Conservation (phyloP, 2,113 vertebrate species). For the Geococcyx californianus region DNA sequence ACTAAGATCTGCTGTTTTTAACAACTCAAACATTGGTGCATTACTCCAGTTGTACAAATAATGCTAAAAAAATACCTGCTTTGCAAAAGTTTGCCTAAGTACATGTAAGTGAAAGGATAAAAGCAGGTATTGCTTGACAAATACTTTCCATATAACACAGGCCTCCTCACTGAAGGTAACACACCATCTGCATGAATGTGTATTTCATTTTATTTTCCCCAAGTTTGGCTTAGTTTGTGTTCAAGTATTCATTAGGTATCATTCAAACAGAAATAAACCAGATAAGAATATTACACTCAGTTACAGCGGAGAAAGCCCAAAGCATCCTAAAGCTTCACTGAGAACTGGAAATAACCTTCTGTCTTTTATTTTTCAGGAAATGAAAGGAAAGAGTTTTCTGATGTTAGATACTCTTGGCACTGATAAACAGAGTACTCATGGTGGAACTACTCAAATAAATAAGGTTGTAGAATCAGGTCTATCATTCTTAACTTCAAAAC, state of each 20-base stretch:
- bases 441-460: neutral
- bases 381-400: neutral
- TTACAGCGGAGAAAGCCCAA: neutral
- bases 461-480: neutral
- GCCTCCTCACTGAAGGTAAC: neutral
- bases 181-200: neutral
- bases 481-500: neutral
- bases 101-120: neutral
- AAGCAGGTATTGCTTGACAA: neutral
- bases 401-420: neutral
- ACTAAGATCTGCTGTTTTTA: neutral
- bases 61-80: neutral
- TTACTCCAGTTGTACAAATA: neutral
- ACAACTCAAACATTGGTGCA: neutral
- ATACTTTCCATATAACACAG: neutral
- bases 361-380: neutral
- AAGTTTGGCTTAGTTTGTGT: neutral
- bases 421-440: neutral
- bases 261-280: neutral
- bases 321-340: neutral
- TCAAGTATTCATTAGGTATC: neutral
- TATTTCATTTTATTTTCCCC: conserved; percentile 3
- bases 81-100: conserved; percentile 21
- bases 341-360: neutral
- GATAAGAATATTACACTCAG: neutral